Base-by-base conservation (phyloP, 1,140 invertebrate species). In the Archegozetes longisetosus region DNA sequence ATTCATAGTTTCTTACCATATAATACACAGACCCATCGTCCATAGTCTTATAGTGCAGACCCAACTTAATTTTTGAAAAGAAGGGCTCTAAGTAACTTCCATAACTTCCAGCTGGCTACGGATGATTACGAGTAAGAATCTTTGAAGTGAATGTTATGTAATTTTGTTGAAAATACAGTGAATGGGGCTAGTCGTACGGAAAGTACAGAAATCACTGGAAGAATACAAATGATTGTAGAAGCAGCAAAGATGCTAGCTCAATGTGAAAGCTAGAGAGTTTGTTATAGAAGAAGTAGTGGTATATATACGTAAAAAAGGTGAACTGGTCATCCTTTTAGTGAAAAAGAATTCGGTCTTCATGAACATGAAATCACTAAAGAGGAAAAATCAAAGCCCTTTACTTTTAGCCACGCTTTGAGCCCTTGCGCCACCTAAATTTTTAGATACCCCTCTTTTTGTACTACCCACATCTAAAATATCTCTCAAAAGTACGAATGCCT, bases 141-240 rank as follows among this genome's bases (percentile, higher is more conserved):
- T 48, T 48, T 22, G 17, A 48, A 48, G 17, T n/a, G 17, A n/a
- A 9, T n/a, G 17, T n/a, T 48, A n/a, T 48, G 17, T n/a, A 14
- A 48, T 53, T 17, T 25, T 2, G 9, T 9, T 9, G 13, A n/a
- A 14, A 13, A 94, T 73, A 84, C 88, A 0, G 90, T 94, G 0
- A 95, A 95, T 73, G 86, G 94, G 78, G 88, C 90, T 1, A 91
- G 88, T 6, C 77, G 91, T 66, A 91, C 91, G 86, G 88, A 91
- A 65, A 86, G 83, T 0, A 86, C 84, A 0, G 87, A 87, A 24
- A 72, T 80, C 64, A 75, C 80, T 2, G 84, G 84, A 53, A 79
- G 80, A 70, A 88, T 91, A 66, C 86, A 90, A 71, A 84, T 86
- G 0, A 84, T 84, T 2, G 79, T 82, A 69, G 77, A 81, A 28